Percentiles rank a stretch among this genome's conserved stretches.
Conservation (phyloP, 2,888 invertebrate species). For the Dromius quadrimaculatus region DNA sequence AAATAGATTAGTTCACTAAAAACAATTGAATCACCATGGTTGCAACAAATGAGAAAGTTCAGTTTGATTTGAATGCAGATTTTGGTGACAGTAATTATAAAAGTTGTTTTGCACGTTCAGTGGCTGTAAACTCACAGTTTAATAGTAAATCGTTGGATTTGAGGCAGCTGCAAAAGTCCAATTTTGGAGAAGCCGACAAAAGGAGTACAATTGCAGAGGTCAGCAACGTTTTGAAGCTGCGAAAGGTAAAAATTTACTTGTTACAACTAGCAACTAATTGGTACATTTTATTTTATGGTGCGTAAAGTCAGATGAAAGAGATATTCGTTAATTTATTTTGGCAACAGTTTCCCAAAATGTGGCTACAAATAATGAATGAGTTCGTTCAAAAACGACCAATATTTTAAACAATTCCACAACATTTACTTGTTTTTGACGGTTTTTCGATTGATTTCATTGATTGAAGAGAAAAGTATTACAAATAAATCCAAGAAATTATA, state of each 20-base stretch:
- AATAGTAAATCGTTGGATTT: slow-evolving; percentile 56
- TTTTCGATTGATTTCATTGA: too few relatives aligned
- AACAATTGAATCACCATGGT: slow-evolving; percentile 55
- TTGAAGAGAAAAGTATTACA: too few relatives aligned
- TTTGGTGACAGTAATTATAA: slow-evolving; percentile 62
- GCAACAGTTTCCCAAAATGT: too few relatives aligned
- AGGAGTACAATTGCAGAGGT: slow-evolving; percentile 35
- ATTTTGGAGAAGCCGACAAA: slow-evolving; percentile 32
- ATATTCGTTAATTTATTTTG: slow-evolving; percentile 15
- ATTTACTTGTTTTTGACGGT: too few relatives aligned
- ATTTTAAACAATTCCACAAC: too few relatives aligned
- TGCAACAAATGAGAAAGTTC: slow-evolving; percentile 48
- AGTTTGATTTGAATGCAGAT: slow-evolving; percentile 59
- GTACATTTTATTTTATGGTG: slow-evolving; percentile 10
- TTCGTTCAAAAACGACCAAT: too few relatives aligned
- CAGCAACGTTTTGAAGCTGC: slow-evolving; percentile 52
- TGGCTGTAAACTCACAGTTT: slow-evolving; percentile 63
- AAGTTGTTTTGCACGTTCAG: slow-evolving; percentile 65
- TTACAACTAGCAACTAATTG: slow-evolving; percentile 14
- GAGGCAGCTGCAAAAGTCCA: slow-evolving; percentile 54
- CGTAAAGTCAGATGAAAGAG: slow-evolving; percentile 23
- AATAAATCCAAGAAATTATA: too few relatives aligned
- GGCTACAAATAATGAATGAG: too few relatives aligned
- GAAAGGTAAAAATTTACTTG: slow-evolving; percentile 53
- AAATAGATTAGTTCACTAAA: slow-evolving; percentile 40